These are phyloP conservation scores for Lasioglossum villosulum DNA, from an alignment of 2,888 invertebrate species.

Conservation along the genomic window DNA sequence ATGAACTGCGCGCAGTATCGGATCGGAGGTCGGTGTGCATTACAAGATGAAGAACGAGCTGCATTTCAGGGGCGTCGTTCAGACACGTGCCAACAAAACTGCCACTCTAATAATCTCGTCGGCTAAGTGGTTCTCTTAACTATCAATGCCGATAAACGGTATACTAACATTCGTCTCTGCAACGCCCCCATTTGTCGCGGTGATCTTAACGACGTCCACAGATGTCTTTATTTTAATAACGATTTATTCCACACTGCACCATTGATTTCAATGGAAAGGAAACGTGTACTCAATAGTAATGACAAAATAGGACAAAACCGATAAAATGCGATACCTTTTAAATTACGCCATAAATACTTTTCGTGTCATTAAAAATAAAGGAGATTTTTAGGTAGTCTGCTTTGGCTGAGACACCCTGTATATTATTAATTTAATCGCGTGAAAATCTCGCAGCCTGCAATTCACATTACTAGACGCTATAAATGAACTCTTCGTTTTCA, in stretches of 20 bases:
- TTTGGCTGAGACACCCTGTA: no score
- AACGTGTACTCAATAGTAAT: no score
- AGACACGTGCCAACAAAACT: conserved; percentile 73
- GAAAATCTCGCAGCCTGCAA: neutral
- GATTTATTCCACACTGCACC: neutral
- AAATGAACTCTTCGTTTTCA: neutral
- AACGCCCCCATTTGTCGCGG: neutral
- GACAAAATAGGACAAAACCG: no score
- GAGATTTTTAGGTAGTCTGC: no score
- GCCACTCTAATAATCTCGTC: conserved; percentile 62
- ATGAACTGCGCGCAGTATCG: neutral
- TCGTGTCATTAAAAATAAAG: no score
- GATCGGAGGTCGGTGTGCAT: neutral
- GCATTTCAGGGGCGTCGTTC: conserved; percentile 41
- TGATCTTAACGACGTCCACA: neutral
- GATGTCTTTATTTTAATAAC: neutral
- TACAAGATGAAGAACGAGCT: conserved; percentile 21
- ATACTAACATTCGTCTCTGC: neutral
- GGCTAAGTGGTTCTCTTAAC: conserved; percentile 38
- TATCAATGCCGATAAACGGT: conserved; percentile 32
- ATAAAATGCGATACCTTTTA: no score
- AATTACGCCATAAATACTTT: no score
- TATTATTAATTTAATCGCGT: neutral
- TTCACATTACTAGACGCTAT: neutral
- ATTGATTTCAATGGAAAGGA: neutral